phyloP scores from a whole-genome alignment of 2,888 invertebrate species.

The Chrysomela aeneicollis region DNA sequence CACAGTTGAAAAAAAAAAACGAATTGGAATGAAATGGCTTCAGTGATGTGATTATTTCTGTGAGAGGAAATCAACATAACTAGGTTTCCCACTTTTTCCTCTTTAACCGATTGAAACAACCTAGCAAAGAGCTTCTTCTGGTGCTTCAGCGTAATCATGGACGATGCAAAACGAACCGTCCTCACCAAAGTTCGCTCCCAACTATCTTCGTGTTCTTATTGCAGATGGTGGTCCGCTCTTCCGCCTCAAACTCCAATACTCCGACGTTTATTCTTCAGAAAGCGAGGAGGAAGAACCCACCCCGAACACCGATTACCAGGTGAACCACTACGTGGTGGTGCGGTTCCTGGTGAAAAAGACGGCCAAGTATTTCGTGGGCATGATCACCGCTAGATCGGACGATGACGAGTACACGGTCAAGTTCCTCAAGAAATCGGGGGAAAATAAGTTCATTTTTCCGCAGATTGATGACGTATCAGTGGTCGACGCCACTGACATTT shows the following conservation, averaged over 20 bases:
- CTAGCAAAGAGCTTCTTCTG: too few relatives aligned
- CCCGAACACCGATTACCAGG: neutral
- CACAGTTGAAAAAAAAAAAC: too few relatives aligned
- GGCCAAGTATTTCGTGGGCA: slow-evolving; percentile 12
- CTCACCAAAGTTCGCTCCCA: too few relatives aligned
- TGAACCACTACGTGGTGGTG: slow-evolving; percentile 18
- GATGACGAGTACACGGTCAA: slow-evolving; percentile 14
- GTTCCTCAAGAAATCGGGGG: slow-evolving; percentile 13
- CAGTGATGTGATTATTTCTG: too few relatives aligned
- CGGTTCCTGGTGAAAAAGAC: slow-evolving; percentile 14
- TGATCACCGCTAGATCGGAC: neutral
- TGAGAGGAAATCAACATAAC: too few relatives aligned
- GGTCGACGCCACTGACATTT: neutral
- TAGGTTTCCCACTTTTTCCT: too few relatives aligned
- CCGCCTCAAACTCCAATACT: neutral
- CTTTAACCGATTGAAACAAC: too few relatives aligned
- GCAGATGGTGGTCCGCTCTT: neutral
- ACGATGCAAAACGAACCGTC: too few relatives aligned
- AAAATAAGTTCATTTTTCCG: slow-evolving; percentile 17
- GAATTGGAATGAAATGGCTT: too few relatives aligned
- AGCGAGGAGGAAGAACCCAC: neutral
- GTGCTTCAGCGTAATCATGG: too few relatives aligned
- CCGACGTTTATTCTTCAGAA: neutral
- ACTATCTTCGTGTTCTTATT: too few relatives aligned
- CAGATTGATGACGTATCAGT: slow-evolving; percentile 11